These are phyloP conservation scores for Metallyticus violacea DNA, from an alignment of 2,888 invertebrate genomes.

Conservation along the genomic window DNA sequence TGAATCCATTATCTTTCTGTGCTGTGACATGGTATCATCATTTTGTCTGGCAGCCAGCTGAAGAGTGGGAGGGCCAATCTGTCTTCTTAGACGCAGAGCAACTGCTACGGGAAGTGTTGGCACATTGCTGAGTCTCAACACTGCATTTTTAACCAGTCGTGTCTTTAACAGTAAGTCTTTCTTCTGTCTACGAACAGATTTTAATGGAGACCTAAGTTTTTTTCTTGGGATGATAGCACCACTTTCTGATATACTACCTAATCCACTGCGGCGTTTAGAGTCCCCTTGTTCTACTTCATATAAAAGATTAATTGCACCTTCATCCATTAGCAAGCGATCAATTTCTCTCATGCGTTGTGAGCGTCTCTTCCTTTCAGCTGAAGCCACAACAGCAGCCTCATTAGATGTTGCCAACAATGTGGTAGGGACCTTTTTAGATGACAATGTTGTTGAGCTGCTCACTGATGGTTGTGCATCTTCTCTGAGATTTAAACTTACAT, in stretches of 20 bases:
- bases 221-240: slow-evolving; percentile 28
- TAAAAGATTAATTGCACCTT: slow-evolving; percentile 82
- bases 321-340: slow-evolving; percentile 75
- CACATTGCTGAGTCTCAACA: slow-evolving; percentile 51
- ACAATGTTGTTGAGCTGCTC: background rate
- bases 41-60: background rate
- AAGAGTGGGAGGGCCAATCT: slow-evolving; percentile 1
- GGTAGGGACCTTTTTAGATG: background rate
- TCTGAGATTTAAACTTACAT: background rate
- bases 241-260: slow-evolving; percentile 37
- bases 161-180: slow-evolving; percentile 54
- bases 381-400: background rate
- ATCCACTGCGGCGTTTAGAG: slow-evolving; percentile 37
- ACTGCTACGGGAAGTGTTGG: slow-evolving; percentile 39
- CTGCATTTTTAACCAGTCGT: slow-evolving; percentile 60
- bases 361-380: slow-evolving; percentile 54
- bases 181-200: slow-evolving; percentile 35
- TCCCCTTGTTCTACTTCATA: slow-evolving; percentile 65
- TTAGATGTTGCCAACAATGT: background rate
- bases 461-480: background rate
- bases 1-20: slow-evolving; percentile 36
- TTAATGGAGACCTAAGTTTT: slow-evolving; percentile 32
- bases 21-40: background rate
- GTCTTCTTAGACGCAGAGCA: slow-evolving; percentile 50
- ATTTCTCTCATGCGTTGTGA: slow-evolving; percentile 59